Evolutionary conservation across 2,797 vertebrate genomes (phyloP), one percentile per base, ranked within the genome.

Genomic region (Muraenolepis orangiensis): DNA sequence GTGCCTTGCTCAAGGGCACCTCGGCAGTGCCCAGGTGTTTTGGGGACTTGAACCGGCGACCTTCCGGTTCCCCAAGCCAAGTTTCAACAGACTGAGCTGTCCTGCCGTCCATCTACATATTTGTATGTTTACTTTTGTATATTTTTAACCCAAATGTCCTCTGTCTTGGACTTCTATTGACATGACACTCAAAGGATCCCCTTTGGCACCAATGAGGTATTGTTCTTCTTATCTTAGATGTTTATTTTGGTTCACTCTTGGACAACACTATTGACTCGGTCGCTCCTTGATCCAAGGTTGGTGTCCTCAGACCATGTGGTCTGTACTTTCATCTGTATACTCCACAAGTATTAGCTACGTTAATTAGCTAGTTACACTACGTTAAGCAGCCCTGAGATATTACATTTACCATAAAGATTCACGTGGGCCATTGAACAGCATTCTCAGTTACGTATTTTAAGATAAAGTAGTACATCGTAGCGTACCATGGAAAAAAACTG

Each of bases 251-350:
- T 78, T 87, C 89, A 77, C 83, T 87, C 73, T 81, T 29, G 36
- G 40, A 75, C 77, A 87, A 92, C 89, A 92, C 90, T 87, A 74
- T 80, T 51, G 64, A 78, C 88, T 80, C 85, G 91, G 88, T 89
- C 13, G 78, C 69, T 74, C 38, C 40, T 72, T 46, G 74, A 23
- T 6, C 51, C 20, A 57, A 57, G n/a, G 51, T 10, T 51, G 46
- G 51, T 57, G 51, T 57, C 51, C n/a, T 57, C 51, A 57, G 51
- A 57, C 23, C 51, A 57, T 23, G 51, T 57, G 51, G 51, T 46
- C 42, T 46, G 42, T 46, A 46, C 42, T 46, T 46, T 18, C 40
- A 42, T 42, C 40, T 46, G 42, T 46, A 46, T 46, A 46, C 42
- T 46, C 4, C 18, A 46, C 42, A 46, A 46, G 13, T 42, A 42